Base-by-base conservation (phyloP, 2,888 invertebrate genomes). In the Luperina nickerlii region DNA sequence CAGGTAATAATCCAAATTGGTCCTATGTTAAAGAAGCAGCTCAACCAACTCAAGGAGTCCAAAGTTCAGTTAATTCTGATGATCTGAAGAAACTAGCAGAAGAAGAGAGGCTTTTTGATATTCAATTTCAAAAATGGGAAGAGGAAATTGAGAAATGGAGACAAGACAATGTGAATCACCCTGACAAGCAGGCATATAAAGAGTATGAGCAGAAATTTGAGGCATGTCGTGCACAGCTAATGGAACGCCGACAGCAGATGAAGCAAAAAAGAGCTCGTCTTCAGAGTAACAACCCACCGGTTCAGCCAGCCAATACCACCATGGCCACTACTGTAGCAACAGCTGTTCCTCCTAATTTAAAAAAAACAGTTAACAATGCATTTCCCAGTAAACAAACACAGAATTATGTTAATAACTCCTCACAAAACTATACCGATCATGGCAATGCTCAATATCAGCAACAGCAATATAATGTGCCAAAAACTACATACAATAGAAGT, bases 101-200 rank as follows among this genome's bases (percentile, higher is more conserved):
- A 87, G 98, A 98, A 90, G 99, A 99, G 94, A 98, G 98, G 93
- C 98, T 98, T 81, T 99, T 99, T 95, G 98, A 99, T 92, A 98
- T 98, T 83, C 98, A 99, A 94, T 99, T 99, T 93, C 97, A 98
- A 90, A 98, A 98, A 92, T 99, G 99, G 99, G 99, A 99, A 95
- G 97, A 98, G 88, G 98, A 99, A 93, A 99, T 99, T 94, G 98
- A 98, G 90, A 98, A 98, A 90, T 99, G 99, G 99, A 98, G 98
- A 93, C 97, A 98, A 84, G 98, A 99, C 91, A 99, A 99, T 96
- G 98, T 98, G 60, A 98, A 98, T 94, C 99, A 99, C 96, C 99
- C 99, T 0, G 99, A 99, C 93, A 98, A 98, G 94, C 98, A 98
- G 94, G 98, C 98, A 88, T 98, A 98, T 92, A 97, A 97, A 89